Evolutionary conservation across 1,140 invertebrate species (phyloP), one percentile per base, ranked within the genome.

Genomic region (Drosophila arawakana): DNA sequence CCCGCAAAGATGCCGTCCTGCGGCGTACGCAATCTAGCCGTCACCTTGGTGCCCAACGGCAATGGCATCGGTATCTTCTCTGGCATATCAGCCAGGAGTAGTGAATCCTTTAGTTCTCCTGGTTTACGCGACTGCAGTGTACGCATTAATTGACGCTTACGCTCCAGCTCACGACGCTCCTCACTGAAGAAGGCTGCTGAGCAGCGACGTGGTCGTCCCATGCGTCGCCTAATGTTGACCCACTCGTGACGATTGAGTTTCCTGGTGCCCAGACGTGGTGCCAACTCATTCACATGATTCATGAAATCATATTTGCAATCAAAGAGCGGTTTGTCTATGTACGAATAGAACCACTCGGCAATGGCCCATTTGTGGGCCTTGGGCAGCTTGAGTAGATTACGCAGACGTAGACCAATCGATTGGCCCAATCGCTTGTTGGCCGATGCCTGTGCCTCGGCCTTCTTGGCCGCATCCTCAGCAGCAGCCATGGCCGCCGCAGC

Each of bases 341-440:
- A 99, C 81, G 98, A 99, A 92, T 99, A 99, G 93, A 99, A 99
- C 96, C 98, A 99, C 92, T 99, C 99, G 93, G 98, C 99, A 91
- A 98, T 99, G 1, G 99, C 98, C 98, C 98, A 99, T 94, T 98
- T 98, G 92, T 99, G 98, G 18, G 98, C 98, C 94, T 99, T 99
- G 0, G 99, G 98, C 75, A 99, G 93, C 93, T 99, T 99, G 0
- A 99, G 94, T n/a, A 99, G 94, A 94, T 99, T 99, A 80, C 98
- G 94, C 43, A 99, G 93, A 74, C 97, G 93, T 93, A 98, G 95
- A 1, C 98, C 98, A 82, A 98, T 97, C 80, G 96, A 95, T 85
- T 98, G 97, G 0, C 97, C 97, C 81, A 96, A 95, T 92, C 75
- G 85, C 50, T 92, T 92, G 65, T 92, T 80, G 5, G 82, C 80